Evolutionary conservation across 2,888 invertebrate genomes (phyloP).

Genomic region (Pycnomerus fuliginosus): DNA sequence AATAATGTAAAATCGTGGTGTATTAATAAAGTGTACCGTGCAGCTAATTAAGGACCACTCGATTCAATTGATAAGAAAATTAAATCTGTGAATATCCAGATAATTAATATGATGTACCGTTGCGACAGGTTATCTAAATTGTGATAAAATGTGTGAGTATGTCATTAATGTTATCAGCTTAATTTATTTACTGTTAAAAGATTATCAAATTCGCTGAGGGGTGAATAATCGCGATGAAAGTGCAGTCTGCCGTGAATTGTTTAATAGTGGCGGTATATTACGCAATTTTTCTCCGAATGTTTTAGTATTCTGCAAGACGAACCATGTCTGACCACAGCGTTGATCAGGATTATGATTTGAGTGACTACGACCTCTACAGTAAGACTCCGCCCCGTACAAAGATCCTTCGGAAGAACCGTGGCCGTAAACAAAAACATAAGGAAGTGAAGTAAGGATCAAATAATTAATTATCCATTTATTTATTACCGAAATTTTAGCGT

Average conservation of each 20-base stretch:
- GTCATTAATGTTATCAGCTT: constrained; percentile 21
- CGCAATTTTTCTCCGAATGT: constrained; percentile 8
- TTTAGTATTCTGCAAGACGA: not conserved
- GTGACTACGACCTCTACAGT: constrained; percentile 66
- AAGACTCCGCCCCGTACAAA: constrained; percentile 78
- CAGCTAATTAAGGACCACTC: no score
- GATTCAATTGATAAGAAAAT: constrained; percentile 1
- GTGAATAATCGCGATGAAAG: no score
- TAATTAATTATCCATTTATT: constrained; percentile 10
- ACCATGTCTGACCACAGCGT: constrained; percentile 15
- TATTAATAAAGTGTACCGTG: no score
- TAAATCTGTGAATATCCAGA: not conserved
- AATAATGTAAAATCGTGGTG: no score
- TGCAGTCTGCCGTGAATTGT: not conserved
- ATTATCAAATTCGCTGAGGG: constrained; percentile 13
- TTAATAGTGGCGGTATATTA: constrained; percentile 16
- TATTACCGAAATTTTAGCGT: constrained; percentile 13
- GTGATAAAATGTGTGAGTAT: constrained; percentile 28
- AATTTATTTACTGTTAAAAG: constrained; percentile 24
- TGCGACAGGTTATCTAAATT: no score
- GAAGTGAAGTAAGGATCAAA: no score
- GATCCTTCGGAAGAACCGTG: constrained; percentile 57
- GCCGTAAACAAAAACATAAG: constrained; percentile 57
- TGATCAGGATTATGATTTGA: constrained; percentile 35
- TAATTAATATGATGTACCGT: constrained; percentile 2